Evolutionary conservation across 2,888 invertebrate species (phyloP), one percentile per base, ranked within the genome.

Genomic region (Cheilosia scutellata): DNA sequence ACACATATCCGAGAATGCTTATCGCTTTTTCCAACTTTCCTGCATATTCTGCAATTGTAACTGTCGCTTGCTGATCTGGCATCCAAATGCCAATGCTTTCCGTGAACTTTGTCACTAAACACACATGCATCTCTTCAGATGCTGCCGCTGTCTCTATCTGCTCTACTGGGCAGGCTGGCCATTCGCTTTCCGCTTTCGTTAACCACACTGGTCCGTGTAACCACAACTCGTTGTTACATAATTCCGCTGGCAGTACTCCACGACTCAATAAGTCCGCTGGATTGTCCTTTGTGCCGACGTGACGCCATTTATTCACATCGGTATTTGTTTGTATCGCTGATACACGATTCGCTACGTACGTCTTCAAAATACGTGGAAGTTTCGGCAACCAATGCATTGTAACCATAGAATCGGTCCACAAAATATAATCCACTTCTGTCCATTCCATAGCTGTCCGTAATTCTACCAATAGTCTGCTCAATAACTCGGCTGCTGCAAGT

Each of bases 231-330:
- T n/a, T 60, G 4, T 37, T 33, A 3, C 47, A 13, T 25, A 71
- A 2, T 27, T 71, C 58, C 29, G 60, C 33, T 6, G 60, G 49
- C 20, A 5, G 11, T 5, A 37, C 2, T 5, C 40, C 60, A 1
- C 79, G 68, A 16, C 66, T 78, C 3, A 74, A 79, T 13, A 42
- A 49, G 31, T 84, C 79, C 0, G 79, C 79, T 31, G 70, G 42
- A 42, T 42, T 84, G 7, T 84, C 74, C n/a, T n/a, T 44, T 11
- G 65, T 72, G 13, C 55, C 55, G 55, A 53, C 53, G 5, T 42
- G 42, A 0, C 20, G 20, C 20, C 20, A 20, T 20, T 20, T 20
- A 20, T 0, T 20, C 20, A 20, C 20, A 20, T 20, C 20, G 20
- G 20, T 20, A 20, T 20, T 20, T 20, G 37, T 70, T 5, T 78